Evolutionary conservation across 2,797 vertebrate species (phyloP).

Genomic region (Lagocephalus sceleratus): DNA sequence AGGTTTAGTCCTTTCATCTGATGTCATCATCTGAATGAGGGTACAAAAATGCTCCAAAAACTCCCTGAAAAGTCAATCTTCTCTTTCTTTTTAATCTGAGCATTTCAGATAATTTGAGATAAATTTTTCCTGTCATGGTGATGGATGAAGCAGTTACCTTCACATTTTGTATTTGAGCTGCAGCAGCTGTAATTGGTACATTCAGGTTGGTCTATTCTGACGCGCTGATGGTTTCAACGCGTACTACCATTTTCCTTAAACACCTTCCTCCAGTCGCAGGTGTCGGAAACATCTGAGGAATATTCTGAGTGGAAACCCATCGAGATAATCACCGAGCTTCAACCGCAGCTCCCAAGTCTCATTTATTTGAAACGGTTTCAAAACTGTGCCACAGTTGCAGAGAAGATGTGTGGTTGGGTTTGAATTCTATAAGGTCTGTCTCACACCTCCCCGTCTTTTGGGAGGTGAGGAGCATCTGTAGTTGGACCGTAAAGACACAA

Average conservation of each 20-base stretch:
- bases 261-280: constrained; percentile 22
- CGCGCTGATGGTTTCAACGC: constrained; percentile 8
- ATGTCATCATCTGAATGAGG: too few species aligned
- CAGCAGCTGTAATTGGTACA: neutral
- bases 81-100: too few species aligned
- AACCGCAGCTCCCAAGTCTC: neutral
- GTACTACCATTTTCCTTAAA: neutral
- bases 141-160: too few species aligned
- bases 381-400: too few species aligned
- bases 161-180: neutral
- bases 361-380: constrained; percentile 9
- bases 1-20: too few species aligned
- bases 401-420: too few species aligned
- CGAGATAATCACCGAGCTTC: constrained; percentile 14
- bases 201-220: constrained; percentile 13
- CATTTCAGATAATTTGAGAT: too few species aligned
- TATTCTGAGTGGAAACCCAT: constrained; percentile 12
- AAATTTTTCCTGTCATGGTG: too few species aligned
- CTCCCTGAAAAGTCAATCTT: too few species aligned
- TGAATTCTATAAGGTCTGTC: too few species aligned
- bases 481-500: constrained; percentile 37
- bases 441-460: neutral
- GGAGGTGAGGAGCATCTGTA: constrained; percentile 41
- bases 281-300: constrained; percentile 26
- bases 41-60: too few species aligned